Evolutionary conservation across 1,140 invertebrate species (phyloP).

Genomic region (Plodia interpunctella): DNA sequence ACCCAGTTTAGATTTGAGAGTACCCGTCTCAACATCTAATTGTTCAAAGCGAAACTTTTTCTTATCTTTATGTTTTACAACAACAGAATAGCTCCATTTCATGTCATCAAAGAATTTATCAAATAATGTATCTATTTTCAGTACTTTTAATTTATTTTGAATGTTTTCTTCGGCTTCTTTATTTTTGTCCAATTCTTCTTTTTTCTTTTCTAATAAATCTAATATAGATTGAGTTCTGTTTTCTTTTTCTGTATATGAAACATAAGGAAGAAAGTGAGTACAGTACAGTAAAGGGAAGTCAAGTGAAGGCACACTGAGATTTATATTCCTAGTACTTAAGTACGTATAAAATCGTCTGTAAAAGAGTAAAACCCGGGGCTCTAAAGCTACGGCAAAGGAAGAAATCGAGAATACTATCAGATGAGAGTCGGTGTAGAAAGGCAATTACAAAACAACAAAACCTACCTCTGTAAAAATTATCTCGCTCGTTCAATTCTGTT

Average conservation of each 20-base stretch:
- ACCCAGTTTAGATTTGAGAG: slow-evolving; percentile 64
- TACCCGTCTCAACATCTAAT: slow-evolving; percentile 69
- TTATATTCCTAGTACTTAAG: no score
- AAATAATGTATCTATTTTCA: slow-evolving; percentile 54
- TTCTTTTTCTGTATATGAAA: slow-evolving; percentile 40
- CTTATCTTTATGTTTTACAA: slow-evolving; percentile 33
- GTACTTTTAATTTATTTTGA: slow-evolving; percentile 46
- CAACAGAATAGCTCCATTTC: slow-evolving; percentile 43
- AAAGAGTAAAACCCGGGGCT: no score
- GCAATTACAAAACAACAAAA: slow-evolving; percentile 15
- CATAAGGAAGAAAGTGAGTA: no score
- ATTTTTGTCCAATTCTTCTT: slow-evolving; percentile 49
- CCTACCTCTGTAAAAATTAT: slow-evolving; percentile 60
- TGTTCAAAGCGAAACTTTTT: slow-evolving; percentile 55
- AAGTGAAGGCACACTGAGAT: no score
- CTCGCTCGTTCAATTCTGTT: slow-evolving; percentile 40
- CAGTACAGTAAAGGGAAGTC: no score
- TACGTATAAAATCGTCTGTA: no score
- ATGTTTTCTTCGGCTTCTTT: slow-evolving; percentile 42
- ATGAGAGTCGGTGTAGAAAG: not conserved
- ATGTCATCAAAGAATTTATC: slow-evolving; percentile 62
- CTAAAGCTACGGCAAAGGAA: no score
- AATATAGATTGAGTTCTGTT: slow-evolving; percentile 43
- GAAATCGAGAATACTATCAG: not conserved
- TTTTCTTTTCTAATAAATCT: slow-evolving; percentile 53